Conservation (phyloP, 2,888 invertebrate species). For the Phytoseiulus persimilis region DNA sequence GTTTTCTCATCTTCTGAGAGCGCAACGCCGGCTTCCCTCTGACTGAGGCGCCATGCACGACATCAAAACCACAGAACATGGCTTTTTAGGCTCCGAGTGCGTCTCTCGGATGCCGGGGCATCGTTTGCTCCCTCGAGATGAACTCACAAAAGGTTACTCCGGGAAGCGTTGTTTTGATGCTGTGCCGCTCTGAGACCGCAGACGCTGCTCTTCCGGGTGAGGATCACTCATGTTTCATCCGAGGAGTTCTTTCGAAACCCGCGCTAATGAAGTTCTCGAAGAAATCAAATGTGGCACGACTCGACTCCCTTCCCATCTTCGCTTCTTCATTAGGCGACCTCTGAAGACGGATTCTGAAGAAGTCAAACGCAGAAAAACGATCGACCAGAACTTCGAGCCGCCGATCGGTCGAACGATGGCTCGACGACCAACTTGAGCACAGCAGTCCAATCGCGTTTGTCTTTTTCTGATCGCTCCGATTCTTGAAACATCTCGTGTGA, state of each 20-base stretch:
- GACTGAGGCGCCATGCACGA: no score
- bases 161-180: background rate
- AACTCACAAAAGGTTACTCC: background rate
- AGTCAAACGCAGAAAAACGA: constrained; percentile 5
- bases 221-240: background rate
- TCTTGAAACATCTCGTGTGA: background rate
- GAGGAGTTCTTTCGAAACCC: background rate
- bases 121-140: background rate
- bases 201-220: background rate
- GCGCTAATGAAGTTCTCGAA: background rate
- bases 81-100: background rate
- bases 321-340: background rate
- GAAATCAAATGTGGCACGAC: background rate
- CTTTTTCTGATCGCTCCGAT: background rate
- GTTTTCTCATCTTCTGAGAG: no score
- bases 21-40: no score
- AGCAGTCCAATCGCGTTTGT: background rate
- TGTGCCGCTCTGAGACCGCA: background rate
- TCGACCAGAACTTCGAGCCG: background rate
- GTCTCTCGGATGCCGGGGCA: background rate
- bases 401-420: background rate
- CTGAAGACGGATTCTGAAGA: background rate
- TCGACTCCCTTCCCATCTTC: background rate
- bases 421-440: background rate
- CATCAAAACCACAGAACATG: no score